Base-by-base conservation (phyloP, 2,113 vertebrate species). In the Arizona elegans region DNA sequence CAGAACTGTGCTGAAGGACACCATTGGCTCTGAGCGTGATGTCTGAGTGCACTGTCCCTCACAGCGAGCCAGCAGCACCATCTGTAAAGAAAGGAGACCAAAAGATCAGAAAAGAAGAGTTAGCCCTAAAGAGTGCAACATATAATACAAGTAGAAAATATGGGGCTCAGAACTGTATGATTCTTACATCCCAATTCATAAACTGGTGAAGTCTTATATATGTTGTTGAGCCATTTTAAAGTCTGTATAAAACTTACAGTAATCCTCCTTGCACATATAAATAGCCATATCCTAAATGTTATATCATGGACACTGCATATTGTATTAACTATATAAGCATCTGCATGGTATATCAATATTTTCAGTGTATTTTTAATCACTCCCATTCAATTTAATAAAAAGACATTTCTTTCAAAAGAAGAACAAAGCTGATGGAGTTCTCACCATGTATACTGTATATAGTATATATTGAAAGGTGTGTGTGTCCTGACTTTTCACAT, bases 21-120 rank as follows among this genome's bases (percentile, higher is more conserved):
- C 98, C 96, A 99, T 98, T 0, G 99, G 99, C 96, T 99, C 99
- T 0, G 99, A 99, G 92, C 99, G 99, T 0, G 99, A 99, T 0
- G 97, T 98, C 96, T 98, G 98, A 96, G 98, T 99, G 97, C 99
- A 99, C 97, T 98, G 99, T 17, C 99, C 99, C 94, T 99, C 99
- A 0, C 99, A 99, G 93, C 99, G 98, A 87, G 99, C 99, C 97
- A 99, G 97, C 92, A 99, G 95, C 92, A 99, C 99, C 99, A 99
- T 99, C 99, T 99, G 97, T 0, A 1, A 65, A 94, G 50, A 75
- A 81, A 91, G 91, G 90, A 43, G 91, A 93, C 59, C 96, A 54
- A 55, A 43, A 0, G 12, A n/a, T 96, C 17, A 97, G 93, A 54
- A 89, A 90, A 87, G 0, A 56, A 89, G 90, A 87, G 0, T 0